phyloP scores from a whole-genome alignment of 2,113 vertebrate genomes.

The Sapayoa aenigma region DNA sequence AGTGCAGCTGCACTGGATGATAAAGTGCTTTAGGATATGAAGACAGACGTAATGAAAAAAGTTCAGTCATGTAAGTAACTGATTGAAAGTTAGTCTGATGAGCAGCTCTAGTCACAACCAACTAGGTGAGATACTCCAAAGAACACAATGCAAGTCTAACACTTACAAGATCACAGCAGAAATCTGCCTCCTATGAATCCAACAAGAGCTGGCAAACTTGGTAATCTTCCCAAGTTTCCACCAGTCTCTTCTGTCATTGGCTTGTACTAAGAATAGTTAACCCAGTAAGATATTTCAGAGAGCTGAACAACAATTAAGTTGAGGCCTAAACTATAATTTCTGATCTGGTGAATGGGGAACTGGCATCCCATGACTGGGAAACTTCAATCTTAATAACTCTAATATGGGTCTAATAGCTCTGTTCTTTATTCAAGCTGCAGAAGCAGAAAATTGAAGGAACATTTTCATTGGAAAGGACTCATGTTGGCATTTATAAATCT shows the following conservation, averaged over 20 bases:
- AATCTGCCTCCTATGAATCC: neutral
- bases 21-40: neutral
- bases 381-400: neutral
- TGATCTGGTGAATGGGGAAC: neutral
- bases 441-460: conserved; percentile 28
- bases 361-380: neutral
- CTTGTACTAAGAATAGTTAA: neutral
- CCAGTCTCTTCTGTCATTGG: neutral
- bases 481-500: conserved; percentile 37
- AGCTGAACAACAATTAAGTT: neutral
- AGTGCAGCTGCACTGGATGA: neutral
- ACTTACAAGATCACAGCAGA: neutral
- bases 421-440: neutral
- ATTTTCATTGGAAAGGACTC: conserved; percentile 37
- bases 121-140: neutral
- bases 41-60: neutral
- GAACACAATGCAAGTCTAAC: neutral
- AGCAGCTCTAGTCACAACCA: neutral
- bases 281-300: neutral
- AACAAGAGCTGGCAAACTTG: neutral
- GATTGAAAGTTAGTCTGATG: neutral
- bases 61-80: neutral
- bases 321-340: neutral
- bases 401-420: neutral
- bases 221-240: neutral